phyloP scores from a whole-genome alignment of 2,888 invertebrate species.

The Hedya salicella region DNA sequence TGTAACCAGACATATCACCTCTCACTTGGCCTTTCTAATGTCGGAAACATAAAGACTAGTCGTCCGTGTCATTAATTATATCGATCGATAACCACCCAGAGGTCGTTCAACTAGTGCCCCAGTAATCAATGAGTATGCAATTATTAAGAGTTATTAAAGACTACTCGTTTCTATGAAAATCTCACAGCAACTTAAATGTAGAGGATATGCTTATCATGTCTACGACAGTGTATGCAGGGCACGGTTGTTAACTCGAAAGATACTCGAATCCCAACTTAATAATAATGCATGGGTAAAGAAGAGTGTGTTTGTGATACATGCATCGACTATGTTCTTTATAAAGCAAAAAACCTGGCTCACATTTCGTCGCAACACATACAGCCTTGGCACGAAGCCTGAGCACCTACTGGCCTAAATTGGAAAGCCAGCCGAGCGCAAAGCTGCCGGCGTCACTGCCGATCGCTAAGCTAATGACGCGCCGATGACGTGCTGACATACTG shows the following conservation, averaged over 20 bases:
- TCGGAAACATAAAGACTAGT: constrained; percentile 16
- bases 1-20: constrained; percentile 13
- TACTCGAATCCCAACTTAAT: no score
- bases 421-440: constrained; percentile 26
- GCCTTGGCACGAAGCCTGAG: constrained; percentile 41
- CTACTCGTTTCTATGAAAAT: not conserved
- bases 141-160: not conserved
- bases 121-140: constrained; percentile 1
- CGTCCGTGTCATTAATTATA: constrained; percentile 22
- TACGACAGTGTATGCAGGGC: no score
- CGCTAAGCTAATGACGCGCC: constrained; percentile 5
- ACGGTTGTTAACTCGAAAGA: no score
- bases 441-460: constrained; percentile 22
- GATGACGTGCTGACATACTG: constrained; percentile 19
- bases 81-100: constrained; percentile 3
- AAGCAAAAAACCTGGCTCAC: not conserved
- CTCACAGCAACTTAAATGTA: not conserved
- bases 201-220: no score
- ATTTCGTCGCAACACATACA: constrained; percentile 26
- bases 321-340: not conserved
- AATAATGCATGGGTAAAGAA: no score
- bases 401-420: constrained; percentile 44
- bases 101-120: constrained; percentile 8
- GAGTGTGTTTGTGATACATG: not conserved
- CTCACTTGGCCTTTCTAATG: constrained; percentile 35